Percentiles rank a stretch among this genome's conserved stretches.
phyloP scores from a whole-genome alignment of 2,888 invertebrate genomes.

The Lasioglossum lativentre region DNA sequence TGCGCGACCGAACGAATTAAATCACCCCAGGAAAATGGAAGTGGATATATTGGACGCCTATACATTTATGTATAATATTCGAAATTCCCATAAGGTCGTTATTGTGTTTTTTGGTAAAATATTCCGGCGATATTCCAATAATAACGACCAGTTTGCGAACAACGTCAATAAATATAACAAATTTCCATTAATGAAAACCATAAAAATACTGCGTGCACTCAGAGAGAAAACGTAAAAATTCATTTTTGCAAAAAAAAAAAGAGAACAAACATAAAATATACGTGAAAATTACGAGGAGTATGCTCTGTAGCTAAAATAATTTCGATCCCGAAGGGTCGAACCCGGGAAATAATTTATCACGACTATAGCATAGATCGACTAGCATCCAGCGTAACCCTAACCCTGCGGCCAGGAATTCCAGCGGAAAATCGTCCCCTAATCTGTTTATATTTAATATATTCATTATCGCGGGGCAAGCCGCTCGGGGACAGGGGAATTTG shows the following conservation, averaged over 20 bases:
- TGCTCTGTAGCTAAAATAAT: background rate
- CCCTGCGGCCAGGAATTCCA: background rate
- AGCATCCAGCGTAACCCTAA: background rate
- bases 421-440: conserved; percentile 32
- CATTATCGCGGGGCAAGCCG: conserved; percentile 31
- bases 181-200: background rate
- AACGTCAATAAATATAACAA: background rate
- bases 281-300: background rate
- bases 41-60: background rate
- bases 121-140: background rate
- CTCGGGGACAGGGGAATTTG: conserved; percentile 29
- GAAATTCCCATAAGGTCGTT: background rate
- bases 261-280: background rate
- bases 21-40: background rate
- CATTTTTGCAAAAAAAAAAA: background rate
- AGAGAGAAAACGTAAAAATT: background rate
- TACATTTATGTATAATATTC: background rate
- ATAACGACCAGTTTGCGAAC: background rate
- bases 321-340: background rate
- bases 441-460: conserved; percentile 55
- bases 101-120: background rate
- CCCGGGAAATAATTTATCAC: no score
- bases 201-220: background rate
- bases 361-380: no score
- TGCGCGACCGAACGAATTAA: background rate